Percentiles rank a stretch among this genome's conserved stretches.
These are phyloP conservation scores for Periophthalmodon schlosseri DNA, from an alignment of 2,113 vertebrate species.

Conservation along the genomic window DNA sequence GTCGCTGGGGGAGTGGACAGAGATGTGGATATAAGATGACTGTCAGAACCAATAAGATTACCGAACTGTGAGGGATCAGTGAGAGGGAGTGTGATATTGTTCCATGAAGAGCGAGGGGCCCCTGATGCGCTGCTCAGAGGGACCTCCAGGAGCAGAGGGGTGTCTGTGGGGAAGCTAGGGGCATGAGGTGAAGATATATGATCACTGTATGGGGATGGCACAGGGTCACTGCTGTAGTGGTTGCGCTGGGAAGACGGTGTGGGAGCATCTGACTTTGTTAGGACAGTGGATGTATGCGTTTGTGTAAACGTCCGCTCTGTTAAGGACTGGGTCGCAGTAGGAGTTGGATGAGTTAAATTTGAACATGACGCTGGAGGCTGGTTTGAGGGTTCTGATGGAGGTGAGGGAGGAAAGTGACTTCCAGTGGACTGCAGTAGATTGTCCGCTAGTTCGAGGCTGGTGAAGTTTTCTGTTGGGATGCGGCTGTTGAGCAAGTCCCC, in stretches of 20 bases:
- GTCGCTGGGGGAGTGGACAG: slow-evolving; percentile 94
- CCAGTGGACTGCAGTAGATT: slow-evolving; percentile 89
- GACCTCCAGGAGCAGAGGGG: slow-evolving; percentile 92
- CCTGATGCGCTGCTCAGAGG: slow-evolving; percentile 88
- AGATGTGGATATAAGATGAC: slow-evolving; percentile 95
- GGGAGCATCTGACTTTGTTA: slow-evolving; percentile 88
- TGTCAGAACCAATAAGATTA: slow-evolving; percentile 89
- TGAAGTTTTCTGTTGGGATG: slow-evolving; percentile 90
- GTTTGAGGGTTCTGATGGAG: slow-evolving; percentile 84
- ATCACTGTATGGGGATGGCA: slow-evolving; percentile 95
- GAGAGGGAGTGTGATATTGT: slow-evolving; percentile 87
- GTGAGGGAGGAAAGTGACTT: slow-evolving; percentile 84
- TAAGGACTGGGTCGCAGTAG: slow-evolving; percentile 81
- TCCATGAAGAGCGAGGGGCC: slow-evolving; percentile 90
- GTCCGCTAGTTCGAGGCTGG: slow-evolving; percentile 93
- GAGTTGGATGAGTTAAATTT: slow-evolving; percentile 70
- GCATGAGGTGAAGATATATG: slow-evolving; percentile 92
- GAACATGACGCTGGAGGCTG: slow-evolving; percentile 82
- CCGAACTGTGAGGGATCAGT: slow-evolving; percentile 91
- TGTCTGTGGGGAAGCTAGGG: slow-evolving; percentile 88
- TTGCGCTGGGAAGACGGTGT: slow-evolving; percentile 90
- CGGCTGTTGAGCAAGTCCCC: slow-evolving; percentile 93
- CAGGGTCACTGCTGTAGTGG: slow-evolving; percentile 96
- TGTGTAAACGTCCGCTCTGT: slow-evolving; percentile 91
- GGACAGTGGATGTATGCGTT: slow-evolving; percentile 84